These are phyloP conservation scores for Sphenopsis melanotis DNA, from an alignment of 2,797 vertebrate genomes.

Conservation along the genomic window DNA sequence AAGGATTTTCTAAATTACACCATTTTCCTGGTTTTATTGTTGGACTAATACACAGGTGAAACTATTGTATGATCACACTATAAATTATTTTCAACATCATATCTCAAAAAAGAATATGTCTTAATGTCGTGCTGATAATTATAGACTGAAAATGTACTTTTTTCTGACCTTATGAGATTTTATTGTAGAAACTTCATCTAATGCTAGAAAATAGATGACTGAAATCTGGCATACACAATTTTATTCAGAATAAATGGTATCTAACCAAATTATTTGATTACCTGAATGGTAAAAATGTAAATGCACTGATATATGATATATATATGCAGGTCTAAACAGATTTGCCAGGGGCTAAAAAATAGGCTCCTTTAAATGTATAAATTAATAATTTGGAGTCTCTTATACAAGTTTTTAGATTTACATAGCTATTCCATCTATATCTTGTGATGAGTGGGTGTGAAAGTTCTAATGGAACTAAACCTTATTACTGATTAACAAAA, in stretches of 20 bases:
- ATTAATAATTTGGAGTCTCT: background rate
- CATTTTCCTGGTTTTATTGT: background rate
- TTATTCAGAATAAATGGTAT: background rate
- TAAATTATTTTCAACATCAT: background rate
- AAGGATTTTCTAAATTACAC: background rate
- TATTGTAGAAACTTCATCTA: background rate
- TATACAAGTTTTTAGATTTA: background rate
- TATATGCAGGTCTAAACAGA: background rate
- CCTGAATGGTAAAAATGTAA: background rate
- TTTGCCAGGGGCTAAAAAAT: background rate
- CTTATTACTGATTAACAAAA: constrained; percentile 1
- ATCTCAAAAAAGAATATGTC: background rate
- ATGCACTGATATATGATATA: background rate
- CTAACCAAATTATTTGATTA: background rate
- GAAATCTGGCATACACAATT: background rate
- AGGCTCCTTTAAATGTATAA: background rate
- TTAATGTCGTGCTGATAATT: background rate
- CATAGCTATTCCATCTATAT: background rate
- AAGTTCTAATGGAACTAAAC: background rate
- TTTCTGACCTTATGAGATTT: background rate
- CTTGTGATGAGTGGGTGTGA: background rate
- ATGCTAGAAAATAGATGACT: background rate
- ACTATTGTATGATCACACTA: background rate
- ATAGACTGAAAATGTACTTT: background rate
- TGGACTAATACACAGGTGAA: background rate